These are phyloP conservation scores for Nezara viridula DNA, from an alignment of 2,888 invertebrate genomes.

Conservation along the genomic window DNA sequence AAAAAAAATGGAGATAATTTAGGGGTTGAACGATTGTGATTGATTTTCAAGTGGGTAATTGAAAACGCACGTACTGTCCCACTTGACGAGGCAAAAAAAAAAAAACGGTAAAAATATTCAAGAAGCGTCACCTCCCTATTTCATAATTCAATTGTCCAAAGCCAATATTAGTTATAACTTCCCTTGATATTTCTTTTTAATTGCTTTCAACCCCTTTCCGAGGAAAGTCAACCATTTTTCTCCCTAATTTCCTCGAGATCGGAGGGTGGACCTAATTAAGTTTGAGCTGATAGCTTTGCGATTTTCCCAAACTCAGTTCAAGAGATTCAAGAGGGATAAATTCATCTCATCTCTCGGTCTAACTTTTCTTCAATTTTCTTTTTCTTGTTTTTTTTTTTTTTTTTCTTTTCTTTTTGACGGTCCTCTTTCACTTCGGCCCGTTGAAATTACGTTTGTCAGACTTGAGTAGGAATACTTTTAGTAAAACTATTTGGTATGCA, in stretches of 20 bases:
- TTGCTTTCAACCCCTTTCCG: slow-evolving; percentile 61
- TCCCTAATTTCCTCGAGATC: slow-evolving; percentile 57
- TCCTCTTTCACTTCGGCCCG: slow-evolving; percentile 2
- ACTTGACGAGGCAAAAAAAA: slow-evolving; percentile 59
- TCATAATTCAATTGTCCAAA: slow-evolving; percentile 65
- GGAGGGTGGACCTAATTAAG: slow-evolving; percentile 60
- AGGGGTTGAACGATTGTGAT: slow-evolving; percentile 60
- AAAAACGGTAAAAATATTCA: slow-evolving; percentile 63
- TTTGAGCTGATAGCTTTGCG: slow-evolving; percentile 58
- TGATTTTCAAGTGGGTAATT: slow-evolving; percentile 63
- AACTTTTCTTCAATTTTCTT: slow-evolving; percentile 55
- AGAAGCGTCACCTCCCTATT: slow-evolving; percentile 60
- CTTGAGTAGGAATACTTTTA: neutral
- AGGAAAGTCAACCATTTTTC: slow-evolving; percentile 62
- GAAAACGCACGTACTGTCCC: slow-evolving; percentile 58
- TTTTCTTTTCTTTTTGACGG: neutral
- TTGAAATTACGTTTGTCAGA: neutral
- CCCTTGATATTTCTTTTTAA: slow-evolving; percentile 65
- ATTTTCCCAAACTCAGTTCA: slow-evolving; percentile 57
- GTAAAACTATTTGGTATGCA: neutral
- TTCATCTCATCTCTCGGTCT: slow-evolving; percentile 55
- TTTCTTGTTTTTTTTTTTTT: slow-evolving; percentile 39
- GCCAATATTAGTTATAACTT: slow-evolving; percentile 65
- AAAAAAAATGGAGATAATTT: slow-evolving; percentile 12
- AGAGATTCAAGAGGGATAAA: slow-evolving; percentile 56